These are phyloP conservation scores for Lamellibrachia satsuma DNA, from an alignment of 2,888 invertebrate species.

Conservation along the genomic window DNA sequence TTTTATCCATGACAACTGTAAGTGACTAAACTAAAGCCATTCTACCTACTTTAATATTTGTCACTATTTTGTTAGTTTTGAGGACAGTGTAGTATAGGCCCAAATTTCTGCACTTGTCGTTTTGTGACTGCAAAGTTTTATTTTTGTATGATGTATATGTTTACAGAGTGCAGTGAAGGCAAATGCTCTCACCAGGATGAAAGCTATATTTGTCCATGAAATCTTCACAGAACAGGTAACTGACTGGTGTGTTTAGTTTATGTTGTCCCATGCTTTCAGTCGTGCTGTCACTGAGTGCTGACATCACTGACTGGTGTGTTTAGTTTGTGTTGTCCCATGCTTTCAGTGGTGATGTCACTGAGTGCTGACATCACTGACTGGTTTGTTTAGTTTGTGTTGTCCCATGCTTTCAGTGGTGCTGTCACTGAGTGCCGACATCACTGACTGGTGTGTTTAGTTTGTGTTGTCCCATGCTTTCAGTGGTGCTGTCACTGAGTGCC, in stretches of 20 bases:
- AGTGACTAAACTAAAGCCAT: no score
- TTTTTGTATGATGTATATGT: slow-evolving; percentile 17
- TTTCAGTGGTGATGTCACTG: slow-evolving; percentile 92
- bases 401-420: slow-evolving; percentile 92
- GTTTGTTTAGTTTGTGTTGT: not conserved
- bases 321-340: slow-evolving; percentile 73
- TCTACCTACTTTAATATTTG: no score
- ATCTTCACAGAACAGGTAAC: slow-evolving; percentile 93
- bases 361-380: slow-evolving; percentile 80
- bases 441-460: slow-evolving; percentile 51
- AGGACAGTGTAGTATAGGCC: no score
- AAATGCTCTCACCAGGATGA: slow-evolving; percentile 56
- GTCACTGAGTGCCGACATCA: slow-evolving; percentile 90
- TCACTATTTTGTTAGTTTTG: no score
- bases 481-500: slow-evolving; percentile 92
- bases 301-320: no score
- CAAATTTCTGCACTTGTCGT: not conserved
- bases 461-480: slow-evolving; percentile 83
- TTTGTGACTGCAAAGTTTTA: not conserved
- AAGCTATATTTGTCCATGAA: slow-evolving; percentile 86
- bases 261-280: no score
- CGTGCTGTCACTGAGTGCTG: no score
- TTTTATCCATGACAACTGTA: no score
- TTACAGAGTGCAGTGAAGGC: slow-evolving; percentile 61
- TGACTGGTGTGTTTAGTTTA: not conserved